Base-by-base conservation (phyloP, 2,888 invertebrate genomes). In the Trilocha varians region DNA sequence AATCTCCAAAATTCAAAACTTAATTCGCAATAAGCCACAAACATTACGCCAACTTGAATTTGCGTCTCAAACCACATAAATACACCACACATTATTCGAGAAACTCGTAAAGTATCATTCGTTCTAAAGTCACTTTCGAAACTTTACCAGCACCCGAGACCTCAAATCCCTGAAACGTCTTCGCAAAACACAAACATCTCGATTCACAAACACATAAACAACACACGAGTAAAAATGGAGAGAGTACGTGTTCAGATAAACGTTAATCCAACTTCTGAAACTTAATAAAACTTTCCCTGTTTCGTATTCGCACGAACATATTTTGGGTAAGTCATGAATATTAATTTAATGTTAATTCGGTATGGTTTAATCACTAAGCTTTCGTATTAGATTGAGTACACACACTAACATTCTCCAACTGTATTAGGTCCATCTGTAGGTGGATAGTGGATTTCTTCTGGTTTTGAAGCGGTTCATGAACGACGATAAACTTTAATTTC, bases 211-310 rank as follows among this genome's bases (percentile, higher is more conserved):
- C 39, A 48, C 38, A 53, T 41, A 48, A 45, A 51, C 43, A 42
- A 47, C 36, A 43, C 42, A 45, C 38, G 41, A 39, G 52, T 51
- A 52, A 60, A 62, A 55, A 56, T 54, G 57, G 56, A 61, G 55
- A 55, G 57, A 48, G 54, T 55, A 57, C 55, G 59, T 62, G 59
- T 67, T 63, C 62, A 67, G 62, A 62, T 67, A 67, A 70, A 59
- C 62, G 66, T 60, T 70, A 75, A 78, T 77, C 70, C 64, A 75
- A 76, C 72, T 76, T 78, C 62, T 65, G 64, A 62, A 70, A 73
- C 58, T 71, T 75, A 76, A 70, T 76, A 76, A 62, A 77, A 77
- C 71, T 77, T 76, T 76, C 52, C 70, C 62, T 68, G 65, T 74
- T 75, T 68, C 60, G 63, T 62, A 62, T 70, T 67, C 67, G 60